Evolutionary conservation across 2,113 vertebrate species (phyloP), one percentile per base, ranked within the genome.

Genomic region (Sturnira hondurensis): DNA sequence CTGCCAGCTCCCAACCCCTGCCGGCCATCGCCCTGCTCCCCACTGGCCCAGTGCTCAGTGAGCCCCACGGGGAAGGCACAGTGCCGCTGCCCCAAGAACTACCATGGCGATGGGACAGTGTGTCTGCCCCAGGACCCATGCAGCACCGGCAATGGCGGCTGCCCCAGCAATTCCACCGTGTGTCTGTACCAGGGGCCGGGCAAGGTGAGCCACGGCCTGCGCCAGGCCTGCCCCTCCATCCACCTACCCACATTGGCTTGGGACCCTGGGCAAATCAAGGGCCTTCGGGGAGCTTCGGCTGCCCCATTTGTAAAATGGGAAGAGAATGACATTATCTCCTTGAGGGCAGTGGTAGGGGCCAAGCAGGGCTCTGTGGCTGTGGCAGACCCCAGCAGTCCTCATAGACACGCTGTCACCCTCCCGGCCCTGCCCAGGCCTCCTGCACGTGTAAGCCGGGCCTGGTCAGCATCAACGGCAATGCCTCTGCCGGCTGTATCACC

Each of bases 51-150:
- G 13, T 99, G 99, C 90, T 98, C 98, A 22, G 89, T 71, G 31
- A 96, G 97, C 77, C 98, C 96, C 7, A 78, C 94, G n/a, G 98
- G 56, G 43, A 78, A 97, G 6, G 98, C 99, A 87, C 97, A 94
- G 2, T 99, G 99, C 24, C 97, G 45, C 38, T 99, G 99, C 97
- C 99, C 98, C 84, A 93, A 98, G 0, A 99, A 98, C 71, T 99
- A 98, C 54, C 87, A 98, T 52, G 99, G 99, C 2, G 98, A 99
- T 4, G 99, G 99, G 8, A 98, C 58, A 31, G 88, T 99, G 68
- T 99, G 99, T 82, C 95, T 99, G 82, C 99, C 99, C 33, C 97
- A 96, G 89, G 99, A 99, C 91, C 99, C 99, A 1, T 99, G 99
- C 84, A 73, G 97, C 13, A 19, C 85, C n/a, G 97, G 98, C 98